Base-by-base conservation (phyloP, 2,113 vertebrate genomes). In the Eolophus roseicapilla region DNA sequence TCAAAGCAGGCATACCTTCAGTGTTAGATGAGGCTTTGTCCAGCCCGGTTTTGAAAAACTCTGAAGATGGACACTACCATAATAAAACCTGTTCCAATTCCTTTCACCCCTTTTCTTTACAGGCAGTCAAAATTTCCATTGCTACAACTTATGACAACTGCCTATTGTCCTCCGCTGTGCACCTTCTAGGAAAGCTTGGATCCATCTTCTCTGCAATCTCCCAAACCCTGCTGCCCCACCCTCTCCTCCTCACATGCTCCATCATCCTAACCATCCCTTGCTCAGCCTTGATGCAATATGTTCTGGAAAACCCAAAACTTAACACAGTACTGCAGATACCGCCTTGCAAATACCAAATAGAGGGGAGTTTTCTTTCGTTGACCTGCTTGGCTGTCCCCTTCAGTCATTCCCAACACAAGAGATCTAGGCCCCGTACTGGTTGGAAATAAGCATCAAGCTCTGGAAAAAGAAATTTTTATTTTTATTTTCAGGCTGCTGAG, bases 291-390 rank as follows among this genome's bases (percentile, higher is more conserved):
- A 27, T 53, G 47, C 16, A 28, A 11, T 13, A 19, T 17, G 5
- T 35, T 18, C n/a, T 59, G 47, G n/a, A 47, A 88, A 59, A 21
- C 57, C 41, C 7, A 2, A 46, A 80, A 47, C 6, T 9, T 35
- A 64, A 29, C 39, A 28, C 23, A 11, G 17, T 19, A 8, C 29
- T 18, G 2, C 29, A 47, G n/a, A 39, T 19, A 28, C 0, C 1
- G 31, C 41, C 44, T 87, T 73, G 16, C 18, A 53, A 79, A 64
- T 59, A 17, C 62, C 63, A 28, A 24, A 68, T 3, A 19, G 70
- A 47, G 10, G 9, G 7, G 14, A 23, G 7, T 9, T 55, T 68
- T 64, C 24, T 47, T 77, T 59, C 29, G 44, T 27, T 57, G 53
- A 52, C 24, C 5, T 55, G 19, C n/a, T 70, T 31, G 9, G 33